These are phyloP conservation scores for Sarotherodon lohbergeri DNA, from an alignment of 2,113 vertebrate genomes.

Conservation along the genomic window DNA sequence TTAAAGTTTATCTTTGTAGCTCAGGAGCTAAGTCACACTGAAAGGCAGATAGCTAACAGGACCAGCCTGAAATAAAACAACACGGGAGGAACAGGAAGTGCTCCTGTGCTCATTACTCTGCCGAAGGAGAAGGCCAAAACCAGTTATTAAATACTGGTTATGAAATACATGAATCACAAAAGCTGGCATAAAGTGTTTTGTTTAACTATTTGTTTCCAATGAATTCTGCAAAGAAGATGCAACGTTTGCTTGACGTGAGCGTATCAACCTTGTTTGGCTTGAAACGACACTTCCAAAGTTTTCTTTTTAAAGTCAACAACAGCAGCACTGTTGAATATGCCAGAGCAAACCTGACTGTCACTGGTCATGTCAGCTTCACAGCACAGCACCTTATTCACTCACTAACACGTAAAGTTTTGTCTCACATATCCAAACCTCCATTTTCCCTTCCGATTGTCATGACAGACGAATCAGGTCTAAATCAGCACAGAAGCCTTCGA, in stretches of 20 bases:
- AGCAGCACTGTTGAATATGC: background rate
- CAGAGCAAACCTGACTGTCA: background rate
- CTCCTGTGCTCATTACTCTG: background rate
- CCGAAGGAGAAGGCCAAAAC: rapidly evolving
- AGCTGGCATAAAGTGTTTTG: background rate
- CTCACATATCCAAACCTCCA: background rate
- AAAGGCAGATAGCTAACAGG: background rate
- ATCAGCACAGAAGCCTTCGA: background rate
- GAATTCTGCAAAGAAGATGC: background rate
- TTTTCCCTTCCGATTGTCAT: rapidly evolving
- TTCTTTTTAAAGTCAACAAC: background rate
- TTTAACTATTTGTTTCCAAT: background rate
- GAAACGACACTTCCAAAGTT: background rate
- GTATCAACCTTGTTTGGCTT: background rate
- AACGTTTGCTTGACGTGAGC: background rate
- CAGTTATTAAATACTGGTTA: background rate
- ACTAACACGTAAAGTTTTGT: background rate
- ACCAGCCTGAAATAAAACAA: background rate
- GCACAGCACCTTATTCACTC: background rate
- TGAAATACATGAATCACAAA: background rate
- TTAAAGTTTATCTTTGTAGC: background rate
- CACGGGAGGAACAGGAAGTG: background rate
- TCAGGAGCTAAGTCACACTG: background rate
- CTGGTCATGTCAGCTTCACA: background rate
- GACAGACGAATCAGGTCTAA: background rate